Evolutionary conservation across 2,888 invertebrate species (phyloP).

Genomic region (Carterocephalus palaemon): DNA sequence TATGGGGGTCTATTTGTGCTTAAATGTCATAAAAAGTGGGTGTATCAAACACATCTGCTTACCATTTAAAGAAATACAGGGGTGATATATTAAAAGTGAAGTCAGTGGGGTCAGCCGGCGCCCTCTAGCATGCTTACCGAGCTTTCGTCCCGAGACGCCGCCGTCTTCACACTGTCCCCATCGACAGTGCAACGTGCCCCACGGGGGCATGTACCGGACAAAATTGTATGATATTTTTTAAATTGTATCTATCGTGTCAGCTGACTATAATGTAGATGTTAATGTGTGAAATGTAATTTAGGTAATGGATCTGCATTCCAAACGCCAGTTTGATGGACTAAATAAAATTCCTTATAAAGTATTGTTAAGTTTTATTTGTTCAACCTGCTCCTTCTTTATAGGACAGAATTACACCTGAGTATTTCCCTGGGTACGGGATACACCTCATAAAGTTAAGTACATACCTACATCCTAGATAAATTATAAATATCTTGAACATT

Average conservation of each 20-base stretch:
- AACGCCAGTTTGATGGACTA: slow-evolving; percentile 73
- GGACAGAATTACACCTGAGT: too few relatives aligned
- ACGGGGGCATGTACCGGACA: neutral
- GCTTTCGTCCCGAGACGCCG: slow-evolving; percentile 44
- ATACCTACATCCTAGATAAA: too few relatives aligned
- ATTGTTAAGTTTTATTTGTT: slow-evolving; percentile 7
- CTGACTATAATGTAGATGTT: slow-evolving; percentile 51
- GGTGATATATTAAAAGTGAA: too few relatives aligned
- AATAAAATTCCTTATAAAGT: slow-evolving; percentile 49
- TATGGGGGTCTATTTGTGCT: too few relatives aligned
- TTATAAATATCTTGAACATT: too few relatives aligned
- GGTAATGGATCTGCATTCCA: slow-evolving; percentile 73
- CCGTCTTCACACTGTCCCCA: too few relatives aligned
- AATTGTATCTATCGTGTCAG: slow-evolving; percentile 34
- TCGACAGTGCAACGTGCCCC: too few relatives aligned
- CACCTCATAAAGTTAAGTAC: too few relatives aligned
- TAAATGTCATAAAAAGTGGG: too few relatives aligned
- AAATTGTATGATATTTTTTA: slow-evolving; percentile 35
- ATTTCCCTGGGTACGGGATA: too few relatives aligned
- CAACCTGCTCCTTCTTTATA: neutral
- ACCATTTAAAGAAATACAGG: too few relatives aligned
- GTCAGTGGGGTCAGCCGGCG: neutral
- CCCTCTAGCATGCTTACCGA: slow-evolving; percentile 51
- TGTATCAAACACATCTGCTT: too few relatives aligned
- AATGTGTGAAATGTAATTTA: slow-evolving; percentile 57